Base-by-base conservation (phyloP, 2,113 vertebrate genomes). In the Dasypus novemcinctus region DNA sequence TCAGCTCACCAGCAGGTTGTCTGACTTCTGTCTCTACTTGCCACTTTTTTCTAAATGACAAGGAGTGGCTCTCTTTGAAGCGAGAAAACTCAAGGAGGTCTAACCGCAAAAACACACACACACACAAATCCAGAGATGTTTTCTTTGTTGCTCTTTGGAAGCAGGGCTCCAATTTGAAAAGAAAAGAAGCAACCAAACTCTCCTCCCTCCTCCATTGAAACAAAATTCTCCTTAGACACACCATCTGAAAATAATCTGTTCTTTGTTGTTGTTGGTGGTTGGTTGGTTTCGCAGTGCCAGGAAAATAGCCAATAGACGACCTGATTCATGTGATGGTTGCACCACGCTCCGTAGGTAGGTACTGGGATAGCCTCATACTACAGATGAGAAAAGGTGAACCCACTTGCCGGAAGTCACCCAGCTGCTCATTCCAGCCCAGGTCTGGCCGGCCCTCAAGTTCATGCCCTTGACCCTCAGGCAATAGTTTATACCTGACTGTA, bases 61-160 rank as follows among this genome's bases (percentile, higher is more conserved):
- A 66, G 94, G 90, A 87, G 59, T 59, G 88, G 14, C 86, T 95
- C 20, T 78, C 83, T 88, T 78, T 90, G 68, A 91, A 95, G 76
- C 66, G 36, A 81, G 89, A 71, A 43, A 94, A 33, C 4, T 83
- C 27, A 18, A 57, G 52, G 27, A 38, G 79, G 84, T 94, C 96
- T 93, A 52, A 69, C 82, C 94, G 52, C 90, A 96, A 46, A 93
- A 74, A 54, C 12, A 33, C 41, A 93, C 74, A 54, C 12, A 33
- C 41, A 74, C 46, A 49, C 46, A 49, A 9, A 49, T 49, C 68
- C 43, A 64, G 76, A 66, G 36, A 84, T 29, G n/a, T 92, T 96
- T 97, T 86, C 12, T 21, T 87, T 64, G 23, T 94, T 61, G 71
- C 33, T 79, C 17, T 33, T 95, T 33, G 92, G 97, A 95, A 86